Conservation (phyloP, 2,888 invertebrate species). For the Parapristionchus giblindavisi region DNA sequence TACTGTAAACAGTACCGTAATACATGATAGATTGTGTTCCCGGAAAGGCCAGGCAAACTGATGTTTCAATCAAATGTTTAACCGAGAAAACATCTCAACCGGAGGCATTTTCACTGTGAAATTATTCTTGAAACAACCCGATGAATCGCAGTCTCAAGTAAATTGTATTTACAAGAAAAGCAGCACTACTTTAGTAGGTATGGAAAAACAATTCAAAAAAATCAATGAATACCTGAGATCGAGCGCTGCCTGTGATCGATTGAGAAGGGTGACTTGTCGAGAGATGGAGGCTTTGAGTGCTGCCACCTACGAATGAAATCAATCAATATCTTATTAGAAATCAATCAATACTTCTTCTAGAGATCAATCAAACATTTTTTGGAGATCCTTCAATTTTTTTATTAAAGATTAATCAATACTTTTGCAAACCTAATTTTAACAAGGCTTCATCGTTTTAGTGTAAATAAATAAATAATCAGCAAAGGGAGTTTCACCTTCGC, state of each 20-base stretch:
- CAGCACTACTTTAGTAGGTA: no score
- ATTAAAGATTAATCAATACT: conserved; percentile 49
- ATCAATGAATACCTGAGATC: conserved; percentile 15
- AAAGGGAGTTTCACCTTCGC: conserved; percentile 2
- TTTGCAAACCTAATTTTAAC: conserved; percentile 22
- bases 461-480: background rate
- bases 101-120: no score
- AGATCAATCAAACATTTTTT: background rate
- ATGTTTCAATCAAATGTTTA: no score
- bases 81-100: no score
- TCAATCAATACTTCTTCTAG: background rate
- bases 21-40: no score
- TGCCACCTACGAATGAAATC: background rate
- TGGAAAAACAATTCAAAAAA: no score
- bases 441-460: background rate
- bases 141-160: no score
- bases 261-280: conserved; percentile 9
- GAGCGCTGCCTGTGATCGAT: background rate
- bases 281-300: conserved; percentile 1
- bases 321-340: background rate
- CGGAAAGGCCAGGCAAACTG: no score
- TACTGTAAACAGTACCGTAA: no score
- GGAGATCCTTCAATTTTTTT: conserved; percentile 39
- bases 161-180: no score
- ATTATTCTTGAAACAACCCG: no score